Conservation (phyloP, 2,797 vertebrate species). For the Phrynocephalus vlangalii region DNA sequence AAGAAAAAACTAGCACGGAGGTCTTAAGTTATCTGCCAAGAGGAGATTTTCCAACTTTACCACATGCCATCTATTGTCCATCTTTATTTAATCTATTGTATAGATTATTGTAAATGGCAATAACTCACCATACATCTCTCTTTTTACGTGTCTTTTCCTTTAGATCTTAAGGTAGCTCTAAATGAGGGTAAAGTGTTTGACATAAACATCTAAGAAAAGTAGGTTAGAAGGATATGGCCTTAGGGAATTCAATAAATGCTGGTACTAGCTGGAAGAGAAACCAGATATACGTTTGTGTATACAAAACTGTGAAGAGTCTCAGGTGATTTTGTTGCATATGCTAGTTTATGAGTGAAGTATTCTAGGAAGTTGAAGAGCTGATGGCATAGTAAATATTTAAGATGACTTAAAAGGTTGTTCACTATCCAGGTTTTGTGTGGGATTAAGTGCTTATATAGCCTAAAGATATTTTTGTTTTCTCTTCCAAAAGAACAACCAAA, state of each 20-base stretch:
- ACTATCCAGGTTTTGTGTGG: slow-evolving; percentile 73
- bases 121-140: not conserved
- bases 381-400: slow-evolving; percentile 77
- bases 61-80: not conserved
- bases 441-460: slow-evolving; percentile 77
- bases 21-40: not conserved
- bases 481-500: slow-evolving; percentile 60
- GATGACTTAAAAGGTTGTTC: slow-evolving; percentile 77
- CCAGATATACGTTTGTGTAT: not conserved
- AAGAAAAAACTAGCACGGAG: not conserved
- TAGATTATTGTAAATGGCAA: not conserved
- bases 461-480: slow-evolving; percentile 67
- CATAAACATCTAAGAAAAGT: slow-evolving; percentile 23
- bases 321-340: slow-evolving; percentile 68
- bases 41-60: not conserved
- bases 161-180: not conserved
- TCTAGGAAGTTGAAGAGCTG: slow-evolving; percentile 76
- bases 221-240: slow-evolving; percentile 5
- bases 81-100: not conserved
- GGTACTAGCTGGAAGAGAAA: slow-evolving; percentile 57
- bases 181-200: not conserved
- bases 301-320: slow-evolving; percentile 66
- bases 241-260: slow-evolving; percentile 3
- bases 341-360: slow-evolving; percentile 71
- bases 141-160: not conserved